Conservation (phyloP, 2,888 invertebrate species). For the Xanthorhoe spadicearia region DNA sequence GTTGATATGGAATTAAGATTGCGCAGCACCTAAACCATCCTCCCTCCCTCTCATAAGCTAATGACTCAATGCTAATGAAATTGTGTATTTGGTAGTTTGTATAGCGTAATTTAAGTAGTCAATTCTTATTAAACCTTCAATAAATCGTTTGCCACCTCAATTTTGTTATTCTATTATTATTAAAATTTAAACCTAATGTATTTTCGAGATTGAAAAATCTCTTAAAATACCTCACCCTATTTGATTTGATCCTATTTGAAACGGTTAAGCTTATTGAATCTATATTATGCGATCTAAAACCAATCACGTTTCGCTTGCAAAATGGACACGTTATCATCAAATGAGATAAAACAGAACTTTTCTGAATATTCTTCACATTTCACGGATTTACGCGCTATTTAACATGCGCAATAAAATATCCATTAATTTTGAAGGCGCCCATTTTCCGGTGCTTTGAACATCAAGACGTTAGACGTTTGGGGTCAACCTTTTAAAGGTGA, state of each 20-base stretch:
- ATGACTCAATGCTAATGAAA: too few species aligned
- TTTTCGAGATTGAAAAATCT: constrained; percentile 8
- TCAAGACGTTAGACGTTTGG: constrained; percentile 65
- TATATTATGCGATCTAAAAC: constrained; percentile 45
- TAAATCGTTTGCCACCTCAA: too few species aligned
- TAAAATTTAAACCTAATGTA: too few species aligned
- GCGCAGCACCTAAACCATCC: too few species aligned
- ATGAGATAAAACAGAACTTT: constrained; percentile 45
- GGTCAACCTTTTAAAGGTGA: constrained; percentile 59
- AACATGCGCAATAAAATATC: constrained; percentile 81
- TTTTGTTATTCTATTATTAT: constrained; percentile 4
- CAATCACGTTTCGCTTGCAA: constrained; percentile 44
- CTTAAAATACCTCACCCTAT: constrained; percentile 42
- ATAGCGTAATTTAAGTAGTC: too few species aligned
- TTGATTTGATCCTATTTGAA: constrained; percentile 47
- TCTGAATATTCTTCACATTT: constrained; percentile 51
- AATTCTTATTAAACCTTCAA: too few species aligned
- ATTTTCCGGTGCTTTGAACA: constrained; percentile 75
- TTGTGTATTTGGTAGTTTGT: too few species aligned
- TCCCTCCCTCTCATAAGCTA: too few species aligned
- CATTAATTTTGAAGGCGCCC: constrained; percentile 80
- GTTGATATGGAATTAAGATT: too few species aligned
- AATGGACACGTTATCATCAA: constrained; percentile 51
- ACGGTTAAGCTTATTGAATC: constrained; percentile 45
- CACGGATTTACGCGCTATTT: constrained; percentile 78